These are phyloP conservation scores for Sarcophilus harrisii DNA, from an alignment of 2,797 vertebrate genomes.

Conservation along the genomic window DNA sequence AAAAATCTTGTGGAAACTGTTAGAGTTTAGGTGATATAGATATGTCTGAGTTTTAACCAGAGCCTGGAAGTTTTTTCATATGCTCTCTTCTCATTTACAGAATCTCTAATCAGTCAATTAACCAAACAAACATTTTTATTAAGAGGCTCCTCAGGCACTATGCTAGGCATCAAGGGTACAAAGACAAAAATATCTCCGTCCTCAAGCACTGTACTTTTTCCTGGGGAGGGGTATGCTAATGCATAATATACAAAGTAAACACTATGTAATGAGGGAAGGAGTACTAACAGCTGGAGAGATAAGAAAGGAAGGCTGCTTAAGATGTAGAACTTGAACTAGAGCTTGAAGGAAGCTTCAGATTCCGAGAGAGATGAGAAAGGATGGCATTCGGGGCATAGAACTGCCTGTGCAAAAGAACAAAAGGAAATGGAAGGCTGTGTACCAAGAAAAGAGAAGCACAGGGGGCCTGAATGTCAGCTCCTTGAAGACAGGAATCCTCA, in stretches of 20 bases:
- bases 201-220: not conserved
- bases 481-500: not conserved
- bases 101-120: constrained; percentile 5
- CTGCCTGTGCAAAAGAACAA: not conserved
- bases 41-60: constrained; percentile 14
- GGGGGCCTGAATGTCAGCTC: not conserved
- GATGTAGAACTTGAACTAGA: not conserved
- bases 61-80: not conserved
- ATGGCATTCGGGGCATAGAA: not conserved
- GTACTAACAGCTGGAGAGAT: not conserved
- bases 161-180: not conserved
- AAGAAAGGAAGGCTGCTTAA: not conserved
- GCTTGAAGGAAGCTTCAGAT: not conserved
- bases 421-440: not conserved
- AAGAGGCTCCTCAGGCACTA: not conserved
- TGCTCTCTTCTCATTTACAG: not conserved
- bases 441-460: not conserved
- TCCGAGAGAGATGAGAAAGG: not conserved
- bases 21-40: not conserved
- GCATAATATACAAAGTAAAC: not conserved
- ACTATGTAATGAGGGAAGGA: not conserved
- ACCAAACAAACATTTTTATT: not conserved
- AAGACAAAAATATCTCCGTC: not conserved
- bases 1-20: not conserved
- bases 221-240: not conserved